Base-by-base conservation (phyloP, 2,888 invertebrate genomes). In the Apodemia mormo region DNA sequence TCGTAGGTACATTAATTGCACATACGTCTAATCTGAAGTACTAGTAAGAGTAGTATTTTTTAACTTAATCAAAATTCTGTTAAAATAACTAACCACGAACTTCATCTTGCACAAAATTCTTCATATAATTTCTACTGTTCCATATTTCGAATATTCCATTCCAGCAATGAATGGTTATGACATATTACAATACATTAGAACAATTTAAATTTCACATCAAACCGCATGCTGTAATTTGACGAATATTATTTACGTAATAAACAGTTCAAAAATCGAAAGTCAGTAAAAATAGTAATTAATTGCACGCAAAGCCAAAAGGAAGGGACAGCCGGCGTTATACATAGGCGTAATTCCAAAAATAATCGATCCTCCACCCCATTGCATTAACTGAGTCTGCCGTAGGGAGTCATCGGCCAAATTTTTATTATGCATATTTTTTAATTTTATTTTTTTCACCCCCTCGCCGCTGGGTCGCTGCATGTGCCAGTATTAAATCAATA, bases 321-420 rank as follows among this genome's bases (percentile, higher is more conserved):
- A 74, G 72, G 74, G 72, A 68, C 74, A 69, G 72, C 73, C 73
- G 70, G 72, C 71, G 71, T 73, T 74, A 71, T 75, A 77, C 73
- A 76, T 78, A 76, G 77, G 77, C 82, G 82, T 85, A 84, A 85
- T 87, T 84, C 81, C 77, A 79, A 83, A 86, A 87, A 86, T 85
- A 86, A 86, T 87, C 87, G 86, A 87, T 86, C 78, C 81, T 80
- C 82, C 84, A 82, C 85, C 86, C 85, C 79, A 78, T 78, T 75
- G 80, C 81, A 82, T 84, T 83, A 84, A 78, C 77, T 70, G 83
- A 83, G 84, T 79, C 77, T 78, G 75, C 79, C 45, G 45, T 77
- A 78, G 84, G 83, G 82, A 82, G 86, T 83, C 87, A 89, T 87
- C 89, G 91, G 88, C 88, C 88, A 90, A 88, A 91, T 89, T 90